Conservation (phyloP, 1,140 invertebrate species). For the Drosophila sp. region DNA sequence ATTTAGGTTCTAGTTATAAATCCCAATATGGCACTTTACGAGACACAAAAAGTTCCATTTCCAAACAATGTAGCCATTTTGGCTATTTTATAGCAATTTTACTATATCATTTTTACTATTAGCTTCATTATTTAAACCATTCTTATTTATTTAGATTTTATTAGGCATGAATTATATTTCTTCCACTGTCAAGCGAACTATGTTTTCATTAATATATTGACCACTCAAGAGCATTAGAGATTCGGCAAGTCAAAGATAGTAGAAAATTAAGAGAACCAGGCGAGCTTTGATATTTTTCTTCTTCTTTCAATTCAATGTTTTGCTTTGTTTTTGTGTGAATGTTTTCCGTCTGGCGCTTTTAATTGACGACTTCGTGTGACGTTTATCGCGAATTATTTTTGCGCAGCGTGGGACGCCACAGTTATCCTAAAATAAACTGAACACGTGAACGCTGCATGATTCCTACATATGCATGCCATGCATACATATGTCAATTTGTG, state of each 20-base stretch:
- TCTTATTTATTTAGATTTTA: too few relatives aligned
- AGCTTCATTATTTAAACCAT: too few relatives aligned
- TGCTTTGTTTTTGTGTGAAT: slow-evolving; percentile 30
- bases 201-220: too few relatives aligned
- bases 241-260: slow-evolving; percentile 4
- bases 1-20: background rate
- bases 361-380: slow-evolving; percentile 45
- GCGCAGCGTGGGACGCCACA: slow-evolving; percentile 38
- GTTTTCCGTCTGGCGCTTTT: slow-evolving; percentile 26
- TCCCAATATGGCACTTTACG: background rate
- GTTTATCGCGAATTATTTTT: slow-evolving; percentile 60
- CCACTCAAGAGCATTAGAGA: background rate
- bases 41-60: background rate
- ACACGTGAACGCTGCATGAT: slow-evolving; percentile 71
- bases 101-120: too few relatives aligned
- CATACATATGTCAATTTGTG: slow-evolving; percentile 7
- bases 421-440: slow-evolving; percentile 38
- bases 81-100: background rate
- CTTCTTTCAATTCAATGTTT: slow-evolving; percentile 16
- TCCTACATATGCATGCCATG: slow-evolving; percentile 24
- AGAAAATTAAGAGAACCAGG: slow-evolving; percentile 7
- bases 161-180: too few relatives aligned
- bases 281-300: slow-evolving; percentile 15
- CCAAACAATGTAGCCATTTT: background rate
- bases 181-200: too few relatives aligned